Evolutionary conservation across 2,113 vertebrate species (phyloP), one percentile per base, ranked within the genome.

Genomic region (Pseudopipra pipra): DNA sequence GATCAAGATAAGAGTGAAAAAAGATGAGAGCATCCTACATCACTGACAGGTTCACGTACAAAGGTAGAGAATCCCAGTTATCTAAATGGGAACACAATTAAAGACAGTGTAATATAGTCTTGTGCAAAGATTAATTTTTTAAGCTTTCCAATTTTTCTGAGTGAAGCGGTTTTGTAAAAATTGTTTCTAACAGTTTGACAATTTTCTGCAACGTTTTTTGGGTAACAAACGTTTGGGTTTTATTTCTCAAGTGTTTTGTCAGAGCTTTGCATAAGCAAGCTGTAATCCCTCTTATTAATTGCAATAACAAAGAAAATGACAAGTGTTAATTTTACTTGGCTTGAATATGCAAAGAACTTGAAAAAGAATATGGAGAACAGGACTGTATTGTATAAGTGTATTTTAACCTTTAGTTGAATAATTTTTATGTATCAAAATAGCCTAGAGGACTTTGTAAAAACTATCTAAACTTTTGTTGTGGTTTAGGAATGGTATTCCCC

Each of bases 401-500:
- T 99, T 98, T 99, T 98, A 99, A 98, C 98, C 98, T 98, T 98
- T 98, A 98, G 98, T 98, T 98, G 96, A 97, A 97, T 98, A 98
- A 98, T 98, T 98, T 98, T 97, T 98, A 97, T 97, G 80, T 97
- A 98, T 97, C 97, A 97, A 92, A 98, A 98, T 98, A 98, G 98
- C 98, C 98, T 98, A 98, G 97, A 97, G 97, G 80, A 97, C 97
- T 98, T 97, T 91, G 93, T 96, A 97, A 88, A 97, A 92, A 75
- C 89, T 97, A 79, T 97, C 97, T 97, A 95, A 97, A 93, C 93
- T 84, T 90, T 33, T 27, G 41, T 83, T 2, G 15, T 83, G 87
- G 63, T 76, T 90, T 63, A 90, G 35, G 79, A 90, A 77, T 5
- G 49, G 31, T 90, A 43, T 63, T 55, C 63, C 49, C 56, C 56